These are phyloP conservation scores for Orius laevigatus DNA, from an alignment of 1,140 invertebrate genomes.

Conservation along the genomic window DNA sequence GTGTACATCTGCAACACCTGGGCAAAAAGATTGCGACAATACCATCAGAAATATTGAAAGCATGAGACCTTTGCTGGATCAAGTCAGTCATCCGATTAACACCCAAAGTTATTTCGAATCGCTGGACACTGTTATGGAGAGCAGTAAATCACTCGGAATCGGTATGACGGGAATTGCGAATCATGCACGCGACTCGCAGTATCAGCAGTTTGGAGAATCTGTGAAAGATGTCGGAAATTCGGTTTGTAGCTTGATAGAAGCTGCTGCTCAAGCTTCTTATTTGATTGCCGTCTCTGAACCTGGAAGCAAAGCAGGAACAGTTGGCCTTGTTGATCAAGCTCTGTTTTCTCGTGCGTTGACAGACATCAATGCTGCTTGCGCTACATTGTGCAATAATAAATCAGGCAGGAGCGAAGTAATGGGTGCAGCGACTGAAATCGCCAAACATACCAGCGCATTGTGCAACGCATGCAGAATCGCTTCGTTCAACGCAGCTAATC, in stretches of 20 bases:
- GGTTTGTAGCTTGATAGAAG: constrained; percentile 86
- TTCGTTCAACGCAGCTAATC: constrained; percentile 80
- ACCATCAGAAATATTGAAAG: constrained; percentile 86
- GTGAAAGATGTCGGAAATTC: constrained; percentile 70
- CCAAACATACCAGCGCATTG: constrained; percentile 88
- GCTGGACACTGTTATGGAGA: constrained; percentile 83
- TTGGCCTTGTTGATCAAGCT: constrained; percentile 82
- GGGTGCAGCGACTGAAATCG: constrained; percentile 81
- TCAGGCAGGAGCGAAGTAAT: constrained; percentile 74
- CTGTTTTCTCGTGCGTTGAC: constrained; percentile 75
- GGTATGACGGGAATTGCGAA: constrained; percentile 89
- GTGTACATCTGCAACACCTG: constrained; percentile 53
- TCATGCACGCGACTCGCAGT: constrained; percentile 73
- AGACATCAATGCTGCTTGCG: constrained; percentile 77
- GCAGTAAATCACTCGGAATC: constrained; percentile 69
- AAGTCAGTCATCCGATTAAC: constrained; percentile 75
- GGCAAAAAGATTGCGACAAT: constrained; percentile 93
- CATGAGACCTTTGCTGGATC: constrained; percentile 63
- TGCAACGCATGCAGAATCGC: constrained; percentile 89
- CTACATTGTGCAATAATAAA: constrained; percentile 54
- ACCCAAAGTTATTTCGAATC: constrained; percentile 88
- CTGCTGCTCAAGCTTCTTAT: constrained; percentile 85
- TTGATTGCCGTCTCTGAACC: constrained; percentile 84
- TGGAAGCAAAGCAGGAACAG: constrained; percentile 72
- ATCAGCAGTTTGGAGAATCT: constrained; percentile 72